These are phyloP conservation scores for Meloidogyne exigua DNA, from an alignment of 1,140 invertebrate species.

Conservation along the genomic window DNA sequence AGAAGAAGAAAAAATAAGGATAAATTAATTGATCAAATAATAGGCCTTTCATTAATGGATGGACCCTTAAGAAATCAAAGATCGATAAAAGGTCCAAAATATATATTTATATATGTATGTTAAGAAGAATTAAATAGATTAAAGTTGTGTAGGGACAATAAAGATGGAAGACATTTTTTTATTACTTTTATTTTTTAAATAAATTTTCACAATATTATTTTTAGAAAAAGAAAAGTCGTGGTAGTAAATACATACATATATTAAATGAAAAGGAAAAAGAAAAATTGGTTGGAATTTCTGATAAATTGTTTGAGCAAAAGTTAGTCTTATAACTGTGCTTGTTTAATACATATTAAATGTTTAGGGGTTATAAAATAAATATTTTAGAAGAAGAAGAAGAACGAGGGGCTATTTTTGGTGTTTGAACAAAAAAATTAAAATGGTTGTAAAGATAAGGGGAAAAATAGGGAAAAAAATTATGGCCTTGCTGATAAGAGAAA, in stretches of 20 bases:
- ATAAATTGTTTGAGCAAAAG: slow-evolving; percentile 1
- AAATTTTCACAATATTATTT: no score
- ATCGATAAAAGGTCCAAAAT: no score
- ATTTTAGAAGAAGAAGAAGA: neutral
- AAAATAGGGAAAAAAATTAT: neutral
- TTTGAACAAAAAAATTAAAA: neutral
- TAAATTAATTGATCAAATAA: neutral
- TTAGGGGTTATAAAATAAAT: neutral
- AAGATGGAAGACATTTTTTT: neutral
- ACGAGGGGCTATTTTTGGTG: neutral
- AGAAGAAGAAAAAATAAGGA: neutral
- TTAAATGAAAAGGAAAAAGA: neutral
- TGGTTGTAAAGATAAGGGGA: neutral
- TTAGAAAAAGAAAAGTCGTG: neutral
- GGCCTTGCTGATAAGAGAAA: neutral
- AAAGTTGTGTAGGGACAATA: neutral
- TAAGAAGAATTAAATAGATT: neutral
- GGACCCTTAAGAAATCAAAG: no score
- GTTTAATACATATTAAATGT: neutral
- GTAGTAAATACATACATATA: neutral
- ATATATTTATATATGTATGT: neutral
- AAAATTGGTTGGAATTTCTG: neutral
- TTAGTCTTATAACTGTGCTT: neutral
- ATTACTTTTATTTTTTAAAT: neutral
- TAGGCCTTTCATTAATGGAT: no score